Evolutionary conservation across 2,888 invertebrate species (phyloP), one percentile per base, ranked within the genome.

Genomic region (Harpalus rubripes): DNA sequence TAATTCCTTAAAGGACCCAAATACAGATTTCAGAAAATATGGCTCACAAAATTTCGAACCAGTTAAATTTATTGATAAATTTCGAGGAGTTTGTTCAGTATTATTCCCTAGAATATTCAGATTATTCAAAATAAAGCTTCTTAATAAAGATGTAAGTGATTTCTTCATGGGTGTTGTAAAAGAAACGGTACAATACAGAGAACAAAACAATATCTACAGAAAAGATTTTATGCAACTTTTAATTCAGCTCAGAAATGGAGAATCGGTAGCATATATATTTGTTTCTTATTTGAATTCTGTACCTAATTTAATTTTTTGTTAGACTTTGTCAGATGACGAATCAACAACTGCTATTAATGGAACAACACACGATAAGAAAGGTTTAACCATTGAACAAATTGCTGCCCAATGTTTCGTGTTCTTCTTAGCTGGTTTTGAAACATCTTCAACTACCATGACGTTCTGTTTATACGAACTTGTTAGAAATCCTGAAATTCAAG

Each of bases 181-280:
- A 72, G 80, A 86, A 8, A 87, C 87, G 1, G 86, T 88, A 7
- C 81, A 84, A n/a, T 84, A 86, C n/a, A 76, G 88, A 32, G 86
- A 87, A 65, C 78, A 86, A 63, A 87, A 81, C 22, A 87, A 87
- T 39, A 79, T 87, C 81, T 90, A 89, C 41, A 89, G 93, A 65
- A 92, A 92, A 85, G 94, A 94, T 88, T 93, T 93, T 87, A 88
- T 94, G 85, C 93, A 93, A 88, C 90, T 93, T 3, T 89, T 94
- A 7, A 93, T 32, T 32, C 3, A 32, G 6, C 32, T 32, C 32
- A 32, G 5, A 5, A 32, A 32, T 32, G 32, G 32, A 93, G 61
- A 92, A 93, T 65, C 88, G 93, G 86, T 92, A 91, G 87, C 91
- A 92, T 56, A 56, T n/a, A 56, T 56, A 1, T 3, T 56, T 56